Conservation (phyloP, 2,113 vertebrate species). For the Columba livia region DNA sequence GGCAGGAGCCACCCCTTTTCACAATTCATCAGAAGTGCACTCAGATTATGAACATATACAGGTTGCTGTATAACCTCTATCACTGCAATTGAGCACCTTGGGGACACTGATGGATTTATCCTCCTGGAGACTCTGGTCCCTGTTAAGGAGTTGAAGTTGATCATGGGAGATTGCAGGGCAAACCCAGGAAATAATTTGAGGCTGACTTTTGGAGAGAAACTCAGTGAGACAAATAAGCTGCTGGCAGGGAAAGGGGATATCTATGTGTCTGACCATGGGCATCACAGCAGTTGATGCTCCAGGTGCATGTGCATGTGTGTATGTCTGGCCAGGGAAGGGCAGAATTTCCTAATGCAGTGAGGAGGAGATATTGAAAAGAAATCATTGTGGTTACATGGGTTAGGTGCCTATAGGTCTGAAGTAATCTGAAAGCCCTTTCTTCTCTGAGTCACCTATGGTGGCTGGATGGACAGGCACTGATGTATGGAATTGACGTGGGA, state of each 20-base stretch:
- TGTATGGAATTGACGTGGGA: neutral
- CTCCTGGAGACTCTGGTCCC: neutral
- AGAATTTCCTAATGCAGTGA: neutral
- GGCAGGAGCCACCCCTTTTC: neutral
- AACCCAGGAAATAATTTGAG: neutral
- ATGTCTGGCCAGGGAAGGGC: neutral
- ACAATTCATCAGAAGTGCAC: neutral
- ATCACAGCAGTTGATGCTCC: neutral
- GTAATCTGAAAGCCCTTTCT: neutral
- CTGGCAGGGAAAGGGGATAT: neutral
- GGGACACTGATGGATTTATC: neutral
- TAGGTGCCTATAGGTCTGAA: neutral
- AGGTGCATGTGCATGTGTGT: fast-evolving
- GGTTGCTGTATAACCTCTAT: fast-evolving
- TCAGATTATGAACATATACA: neutral
- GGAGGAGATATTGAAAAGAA: neutral
- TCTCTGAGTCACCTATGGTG: neutral
- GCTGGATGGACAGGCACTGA: neutral
- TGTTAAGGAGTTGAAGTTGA: neutral
- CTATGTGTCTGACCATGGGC: neutral
- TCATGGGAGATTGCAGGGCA: neutral
- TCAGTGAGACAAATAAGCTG: neutral
- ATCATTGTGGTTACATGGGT: neutral
- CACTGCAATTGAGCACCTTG: neutral
- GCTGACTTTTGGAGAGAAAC: neutral